phyloP scores from a whole-genome alignment of 2,888 invertebrate genomes.

The Pandemis corylana region DNA sequence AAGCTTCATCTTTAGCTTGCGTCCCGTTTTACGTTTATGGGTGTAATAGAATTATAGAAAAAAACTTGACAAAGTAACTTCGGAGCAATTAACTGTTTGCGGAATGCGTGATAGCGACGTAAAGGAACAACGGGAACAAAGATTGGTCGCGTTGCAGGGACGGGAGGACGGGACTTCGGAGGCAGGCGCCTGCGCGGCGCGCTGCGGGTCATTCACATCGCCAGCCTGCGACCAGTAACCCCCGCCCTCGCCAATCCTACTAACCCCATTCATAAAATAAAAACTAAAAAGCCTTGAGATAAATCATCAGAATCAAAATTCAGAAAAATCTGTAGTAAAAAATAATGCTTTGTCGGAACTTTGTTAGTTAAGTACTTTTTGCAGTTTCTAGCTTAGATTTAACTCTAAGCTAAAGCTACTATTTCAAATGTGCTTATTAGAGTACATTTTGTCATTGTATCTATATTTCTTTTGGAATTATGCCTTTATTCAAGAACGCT shows the following conservation, averaged over 20 bases:
- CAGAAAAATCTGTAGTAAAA: no score
- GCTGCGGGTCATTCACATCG: not conserved
- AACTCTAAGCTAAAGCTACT: no score
- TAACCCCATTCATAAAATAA: not conserved
- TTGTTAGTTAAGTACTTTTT: no score
- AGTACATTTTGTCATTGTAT: no score
- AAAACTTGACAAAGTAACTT: not conserved
- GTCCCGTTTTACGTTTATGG: not conserved
- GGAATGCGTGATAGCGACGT: not conserved
- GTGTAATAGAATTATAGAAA: not conserved
- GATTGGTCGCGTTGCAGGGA: not conserved
- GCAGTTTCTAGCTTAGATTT: no score
- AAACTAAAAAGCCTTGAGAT: not conserved
- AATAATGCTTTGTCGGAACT: no score
- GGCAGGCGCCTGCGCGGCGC: not conserved
- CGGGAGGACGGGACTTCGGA: not conserved
- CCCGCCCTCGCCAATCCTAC: not conserved
- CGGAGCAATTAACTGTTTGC: not conserved
- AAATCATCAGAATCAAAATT: not conserved
- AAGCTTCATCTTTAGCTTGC: constrained; percentile 82
- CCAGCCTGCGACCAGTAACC: not conserved
- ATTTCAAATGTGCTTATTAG: no score
- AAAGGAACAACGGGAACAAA: constrained; percentile 3
- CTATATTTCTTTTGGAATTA: no score
- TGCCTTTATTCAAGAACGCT: no score